Conservation (phyloP, 2,888 invertebrate genomes). For the Trissoscelio sp. region DNA sequence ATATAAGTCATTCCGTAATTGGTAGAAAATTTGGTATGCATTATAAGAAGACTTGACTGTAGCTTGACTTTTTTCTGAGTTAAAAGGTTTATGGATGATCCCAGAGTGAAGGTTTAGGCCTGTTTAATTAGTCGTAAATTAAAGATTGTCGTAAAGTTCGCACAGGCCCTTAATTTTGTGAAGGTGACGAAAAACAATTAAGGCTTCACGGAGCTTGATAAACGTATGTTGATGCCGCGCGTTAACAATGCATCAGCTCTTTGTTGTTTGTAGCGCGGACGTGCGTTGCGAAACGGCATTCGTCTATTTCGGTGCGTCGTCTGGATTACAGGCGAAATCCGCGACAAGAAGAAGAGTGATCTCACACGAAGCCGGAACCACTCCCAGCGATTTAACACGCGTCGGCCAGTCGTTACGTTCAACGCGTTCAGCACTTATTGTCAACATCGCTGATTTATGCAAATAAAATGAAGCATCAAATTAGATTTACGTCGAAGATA, state of each 20-base stretch:
- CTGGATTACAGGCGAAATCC: conserved; percentile 21
- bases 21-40: too few species aligned
- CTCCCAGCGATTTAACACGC: conserved; percentile 65
- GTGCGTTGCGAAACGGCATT: conserved; percentile 57
- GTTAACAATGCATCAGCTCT: conserved; percentile 53
- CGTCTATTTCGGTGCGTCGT: conserved; percentile 61
- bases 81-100: conserved; percentile 25
- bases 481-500: conserved; percentile 55
- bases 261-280: conserved; percentile 33
- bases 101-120: conserved; percentile 33
- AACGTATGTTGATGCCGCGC: conserved; percentile 32
- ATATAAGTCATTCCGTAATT: too few species aligned
- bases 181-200: conserved; percentile 64
- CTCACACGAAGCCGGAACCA: conserved; percentile 59
- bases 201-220: conserved; percentile 43
- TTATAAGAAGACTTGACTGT: too few species aligned
- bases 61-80: neutral
- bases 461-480: conserved; percentile 57
- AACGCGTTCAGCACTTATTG: conserved; percentile 48
- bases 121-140: conserved; percentile 63
- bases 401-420: conserved; percentile 55
- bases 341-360: conserved; percentile 53
- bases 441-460: conserved; percentile 53
- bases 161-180: conserved; percentile 31
- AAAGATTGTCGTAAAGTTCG: conserved; percentile 24